Evolutionary conservation across 2,888 invertebrate genomes (phyloP), one percentile per base, ranked within the genome.

Genomic region (Molanna angustata): DNA sequence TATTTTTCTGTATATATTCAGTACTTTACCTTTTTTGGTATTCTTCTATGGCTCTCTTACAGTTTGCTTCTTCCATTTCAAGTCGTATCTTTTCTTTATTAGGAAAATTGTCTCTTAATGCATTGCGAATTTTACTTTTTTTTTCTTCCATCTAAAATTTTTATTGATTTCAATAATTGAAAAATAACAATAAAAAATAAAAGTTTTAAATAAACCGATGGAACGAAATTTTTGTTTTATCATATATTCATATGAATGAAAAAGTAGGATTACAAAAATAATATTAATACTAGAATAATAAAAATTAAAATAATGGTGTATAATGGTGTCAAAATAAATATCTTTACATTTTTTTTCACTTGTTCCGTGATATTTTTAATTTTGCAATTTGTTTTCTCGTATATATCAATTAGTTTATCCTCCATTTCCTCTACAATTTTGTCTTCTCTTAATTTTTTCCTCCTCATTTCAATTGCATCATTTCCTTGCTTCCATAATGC

Each of bases 371-470:
- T 62, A 32, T 67, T 64, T 31, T 73, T 69, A 35, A 80, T 67
- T 33, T 65, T 67, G 9, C 67, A 64, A 60, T 76, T 79, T 1
- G 75, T 71, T 21, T 70, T 66, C 14, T 67, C 66, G 58, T 74
- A 76, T 22, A 77, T 69, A 32, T 70, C 64, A 16, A 74, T 70
- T 3, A 76, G 66, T 49, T 69, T 66, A 40, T 72, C 69, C 48
- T 59, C 59, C 44, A 52, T 49, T 35, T 19, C 16, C 4, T 52
- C 40, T 40, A 73, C 66, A 51, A 78, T 70, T 53, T 68, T 67
- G 32, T 77, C 71, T 59, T 78, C 74, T 49, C 69, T 68, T 13
- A 67, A 66, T 11, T 64, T 61, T 50, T 71, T 68, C 3, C 66
- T 64, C 39, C 69, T 64, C 0, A 67, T 55, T 33, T 71, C 68